A percentile compares a stretch with the other conserved stretches of the same genome.
Conservation (phyloP, 2,888 invertebrate genomes). For the Amiota communis region DNA sequence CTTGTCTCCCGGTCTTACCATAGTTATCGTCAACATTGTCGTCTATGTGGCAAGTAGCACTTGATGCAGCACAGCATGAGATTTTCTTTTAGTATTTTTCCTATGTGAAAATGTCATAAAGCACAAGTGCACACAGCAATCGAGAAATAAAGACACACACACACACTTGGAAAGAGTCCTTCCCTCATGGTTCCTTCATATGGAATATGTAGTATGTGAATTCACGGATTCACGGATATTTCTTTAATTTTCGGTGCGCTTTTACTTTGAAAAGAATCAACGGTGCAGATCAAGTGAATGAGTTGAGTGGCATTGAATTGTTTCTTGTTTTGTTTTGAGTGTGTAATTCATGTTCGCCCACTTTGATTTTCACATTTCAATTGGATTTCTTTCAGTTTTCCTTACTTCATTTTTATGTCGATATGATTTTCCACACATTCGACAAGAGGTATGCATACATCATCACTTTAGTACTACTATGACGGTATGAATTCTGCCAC, state of each 20-base stretch:
- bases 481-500: constrained; percentile 56
- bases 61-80: constrained; percentile 33
- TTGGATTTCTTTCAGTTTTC: constrained; percentile 45
- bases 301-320: constrained; percentile 14
- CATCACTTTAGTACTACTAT: constrained; percentile 42
- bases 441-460: constrained; percentile 46
- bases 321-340: constrained; percentile 46
- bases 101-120: constrained; percentile 9
- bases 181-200: too few relatives aligned
- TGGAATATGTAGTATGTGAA: too few relatives aligned
- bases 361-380: constrained; percentile 70
- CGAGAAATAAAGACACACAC: constrained; percentile 9
- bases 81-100: constrained; percentile 28
- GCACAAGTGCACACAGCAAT: constrained; percentile 45
- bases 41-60: constrained; percentile 27
- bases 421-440: constrained; percentile 18
- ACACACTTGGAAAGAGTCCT: neutral
- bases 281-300: constrained; percentile 19
- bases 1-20: constrained; percentile 14
- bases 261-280: constrained; percentile 17
- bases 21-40: neutral
- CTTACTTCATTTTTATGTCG: constrained; percentile 13
- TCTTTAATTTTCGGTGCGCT: neutral
- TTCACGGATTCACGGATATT: too few relatives aligned
- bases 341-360: constrained; percentile 71